These are phyloP conservation scores for Mormyrus proboscirostris DNA, from an alignment of 2,797 vertebrate species.

Conservation along the genomic window DNA sequence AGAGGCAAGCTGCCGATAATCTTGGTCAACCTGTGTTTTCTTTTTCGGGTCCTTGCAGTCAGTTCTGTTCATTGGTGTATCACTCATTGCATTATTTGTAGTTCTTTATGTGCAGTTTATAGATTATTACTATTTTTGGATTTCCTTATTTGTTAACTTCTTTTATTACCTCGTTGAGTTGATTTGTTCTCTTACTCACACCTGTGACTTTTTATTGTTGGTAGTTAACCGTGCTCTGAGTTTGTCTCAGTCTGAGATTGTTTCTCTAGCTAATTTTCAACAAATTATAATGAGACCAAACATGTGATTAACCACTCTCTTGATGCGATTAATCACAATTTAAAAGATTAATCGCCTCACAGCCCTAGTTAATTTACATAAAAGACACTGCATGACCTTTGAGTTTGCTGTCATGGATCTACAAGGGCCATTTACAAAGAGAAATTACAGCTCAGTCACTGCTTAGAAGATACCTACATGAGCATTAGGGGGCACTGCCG, in stretches of 20 bases:
- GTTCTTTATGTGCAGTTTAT: background rate
- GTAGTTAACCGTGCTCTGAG: background rate
- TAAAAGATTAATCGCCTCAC: background rate
- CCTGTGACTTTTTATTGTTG: background rate
- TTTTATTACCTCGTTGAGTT: background rate
- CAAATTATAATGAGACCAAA: background rate
- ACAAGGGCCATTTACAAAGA: background rate
- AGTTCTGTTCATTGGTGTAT: background rate
- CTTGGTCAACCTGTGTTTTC: background rate
- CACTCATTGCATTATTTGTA: background rate
- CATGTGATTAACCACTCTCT: background rate
- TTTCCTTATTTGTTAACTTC: background rate
- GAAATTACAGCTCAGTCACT: background rate
- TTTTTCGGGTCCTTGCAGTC: background rate
- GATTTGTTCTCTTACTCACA: background rate
- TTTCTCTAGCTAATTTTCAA: background rate
- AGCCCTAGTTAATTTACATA: background rate
- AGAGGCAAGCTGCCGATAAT: background rate
- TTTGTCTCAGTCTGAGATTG: background rate
- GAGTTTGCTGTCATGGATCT: background rate
- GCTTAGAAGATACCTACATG: background rate
- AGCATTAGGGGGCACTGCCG: conserved; percentile 9
- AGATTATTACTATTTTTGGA: background rate
- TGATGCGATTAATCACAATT: background rate
- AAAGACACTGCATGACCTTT: background rate